Evolutionary conservation across 2,888 invertebrate species (phyloP), one percentile per base, ranked within the genome.

Genomic region (Myopa testacea): DNA sequence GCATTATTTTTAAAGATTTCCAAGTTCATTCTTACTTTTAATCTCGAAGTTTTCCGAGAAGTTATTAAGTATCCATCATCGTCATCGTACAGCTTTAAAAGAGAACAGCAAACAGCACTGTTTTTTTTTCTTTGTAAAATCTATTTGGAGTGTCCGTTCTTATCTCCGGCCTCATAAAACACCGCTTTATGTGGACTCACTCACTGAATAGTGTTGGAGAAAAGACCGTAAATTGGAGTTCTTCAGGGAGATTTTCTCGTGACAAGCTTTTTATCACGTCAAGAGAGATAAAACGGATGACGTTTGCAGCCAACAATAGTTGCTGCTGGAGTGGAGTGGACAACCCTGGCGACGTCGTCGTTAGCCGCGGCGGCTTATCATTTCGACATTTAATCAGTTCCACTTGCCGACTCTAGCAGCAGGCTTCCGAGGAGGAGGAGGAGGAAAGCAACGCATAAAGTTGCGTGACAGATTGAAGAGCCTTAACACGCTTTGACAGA

Each of bases 311-410:
- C 71, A 58, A 50, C 19, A 38, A 37, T n/a, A 14, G 38, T 37
- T 65, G 38, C 0, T 34, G 38, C 16, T 65, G 34, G 3, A 10
- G n/a, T 6, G 37, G 38, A 50, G 50, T 50, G 50, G 50, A 50
- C 50, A 14, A 50, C 50, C 14, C 50, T 2, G 63, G 14, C 10
- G 37, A 50, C 34, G 26, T 26, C 60, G 58, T 63, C 75, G 60
- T 67, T 45, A 45, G 45, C 10, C 45, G 10, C 45, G 45, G 40
- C 78, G 52, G 65, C 70, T 71, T 77, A 70, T 67, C 76, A 77
- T 75, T 77, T 76, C 75, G 79, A 79, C 77, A 71, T 77, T 69
- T 71, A 72, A 73, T 72, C 79, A 62, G 74, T 34, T 76, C 52
- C 63, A 70, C 14, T 68, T n/a, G 8, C 26, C 26, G 26, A 45